Percentiles rank a stretch among this genome's conserved stretches.
Evolutionary conservation across 2,888 invertebrate genomes (phyloP).

Genomic region (Dicycla oo): DNA sequence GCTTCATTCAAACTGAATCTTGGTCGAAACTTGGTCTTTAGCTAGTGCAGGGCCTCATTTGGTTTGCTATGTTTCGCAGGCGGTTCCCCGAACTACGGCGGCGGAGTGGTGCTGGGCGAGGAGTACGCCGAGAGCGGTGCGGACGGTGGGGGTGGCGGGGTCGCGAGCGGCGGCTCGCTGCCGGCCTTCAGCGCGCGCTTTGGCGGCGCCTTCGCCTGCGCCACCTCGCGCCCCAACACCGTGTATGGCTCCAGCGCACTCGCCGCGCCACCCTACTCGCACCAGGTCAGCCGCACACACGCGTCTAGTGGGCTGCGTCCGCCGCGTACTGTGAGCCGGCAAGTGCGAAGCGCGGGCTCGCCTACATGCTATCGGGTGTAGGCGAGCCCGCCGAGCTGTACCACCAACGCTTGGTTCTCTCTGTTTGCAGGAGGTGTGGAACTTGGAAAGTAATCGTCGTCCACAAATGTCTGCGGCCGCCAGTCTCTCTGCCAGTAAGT

Average conservation of each 20-base stretch:
- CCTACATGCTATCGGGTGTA: background rate
- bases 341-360: background rate
- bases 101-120: slow-evolving; percentile 69
- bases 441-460: slow-evolving; percentile 80
- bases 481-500: slow-evolving; percentile 94
- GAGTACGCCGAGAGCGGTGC: slow-evolving; percentile 75
- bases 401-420: slow-evolving; percentile 5
- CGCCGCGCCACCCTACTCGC: slow-evolving; percentile 75
- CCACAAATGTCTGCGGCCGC: slow-evolving; percentile 92
- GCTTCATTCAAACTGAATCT: background rate
- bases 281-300: slow-evolving; percentile 72
- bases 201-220: slow-evolving; percentile 82
- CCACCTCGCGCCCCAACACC: slow-evolving; percentile 76
- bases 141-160: slow-evolving; percentile 70
- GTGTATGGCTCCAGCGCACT: slow-evolving; percentile 77
- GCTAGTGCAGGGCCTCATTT: background rate
- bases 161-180: slow-evolving; percentile 82
- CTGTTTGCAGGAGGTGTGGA: slow-evolving; percentile 83
- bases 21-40: background rate
- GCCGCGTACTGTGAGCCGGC: background rate
- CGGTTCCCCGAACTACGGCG: slow-evolving; percentile 81
- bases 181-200: slow-evolving; percentile 91
- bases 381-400: background rate
- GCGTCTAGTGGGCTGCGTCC: too few relatives aligned
- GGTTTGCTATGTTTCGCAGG: slow-evolving; percentile 66